Evolutionary conservation across 1,140 invertebrate species (phyloP), one percentile per base, ranked within the genome.

Genomic region (Diuraphis noxia): DNA sequence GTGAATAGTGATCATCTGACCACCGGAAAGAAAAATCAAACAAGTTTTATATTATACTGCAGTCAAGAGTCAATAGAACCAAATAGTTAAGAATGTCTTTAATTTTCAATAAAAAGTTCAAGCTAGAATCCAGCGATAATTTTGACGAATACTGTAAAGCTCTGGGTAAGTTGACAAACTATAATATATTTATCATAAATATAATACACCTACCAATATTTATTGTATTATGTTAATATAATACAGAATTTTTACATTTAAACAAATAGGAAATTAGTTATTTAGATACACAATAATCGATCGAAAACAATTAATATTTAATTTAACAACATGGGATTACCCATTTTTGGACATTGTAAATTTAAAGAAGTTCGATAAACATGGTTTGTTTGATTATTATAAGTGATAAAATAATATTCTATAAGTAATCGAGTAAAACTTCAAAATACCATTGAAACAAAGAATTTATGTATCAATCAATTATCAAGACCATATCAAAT

Each of bases 61-160:
- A 63, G 30, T 63, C 43, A 19, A 0, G 0, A 46, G 43, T 46
- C 52, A 63, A 30, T 72, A 72, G 17, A 72, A n/a, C 13, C n/a
- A 34, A 72, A n/a, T 13, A 72, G 30, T 63, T n/a, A 17, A 72
- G 0, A 72, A 72, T 72, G 56, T n/a, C 56, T n/a, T n/a, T 72
- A 13, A 72, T 91, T 91, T 91, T 81, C 2, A 52, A 79, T 23
- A 97, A 96, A 93, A 96, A 96, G 93, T 98, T 96, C 95, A 97
- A 97, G 94, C 88, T 90, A 23, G 38, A 49, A 23, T 95, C 94
- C 72, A 97, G 96, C 91, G 96, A 98, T 88, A 97, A 97, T 93
- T 98, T 98, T 93, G 97, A 98, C 92, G 97, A 97, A 85, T 97
- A 96, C 94, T 96, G 98, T 96, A 97, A 98, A 94, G 95, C 95